Evolutionary conservation across 2,113 vertebrate species (phyloP), one percentile per base, ranked within the genome.

Genomic region (Apeltes quadracus): DNA sequence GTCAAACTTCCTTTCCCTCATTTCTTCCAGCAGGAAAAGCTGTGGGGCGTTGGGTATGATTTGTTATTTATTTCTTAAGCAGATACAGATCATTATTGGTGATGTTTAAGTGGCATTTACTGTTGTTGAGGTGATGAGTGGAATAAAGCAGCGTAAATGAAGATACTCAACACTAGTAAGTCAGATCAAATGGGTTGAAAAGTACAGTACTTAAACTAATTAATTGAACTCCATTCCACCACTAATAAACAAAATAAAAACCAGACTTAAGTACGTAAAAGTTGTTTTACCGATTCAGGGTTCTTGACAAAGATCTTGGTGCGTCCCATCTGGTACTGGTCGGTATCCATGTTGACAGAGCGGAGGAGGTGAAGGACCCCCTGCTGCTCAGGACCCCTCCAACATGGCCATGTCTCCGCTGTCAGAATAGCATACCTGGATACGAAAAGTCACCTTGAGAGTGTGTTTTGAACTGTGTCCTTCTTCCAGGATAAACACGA

Each of bases 1-100:
- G 3, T 98, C 97, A 1, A 99, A 99, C 84, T 98, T 99, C 41
- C 97, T 92, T 61, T 98, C 97, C 56, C 98, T 79, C 96, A 98
- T 97, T 88, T 99, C 98, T 81, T 99, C 97, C 0, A 98, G 91
- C 7, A 98, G 94, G 87, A 99, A 99, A n/a, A 99, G 95, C 98
- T 99, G 68, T 29, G 27, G 44, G 38, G 16, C 36, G 78, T 0
- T 1, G 2, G 41, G 11, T 7, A 58, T 3, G 18, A 59, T 36
- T n/a, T n/a, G 16, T 67, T 6, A 39, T 32, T 53, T 11, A 53
- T 27, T 22, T 44, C 34, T 25, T 7, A 22, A 2, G 5, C 32
- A 34, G 32, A 34, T 34, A 34, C 18, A 63, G 27, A 32, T 9
- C 29, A 1, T 46, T 63, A 44, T 63, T n/a, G 10, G 5, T 13